Evolutionary conservation across 2,797 vertebrate genomes (phyloP), one percentile per base, ranked within the genome.

Genomic region (Spea hammondii): DNA sequence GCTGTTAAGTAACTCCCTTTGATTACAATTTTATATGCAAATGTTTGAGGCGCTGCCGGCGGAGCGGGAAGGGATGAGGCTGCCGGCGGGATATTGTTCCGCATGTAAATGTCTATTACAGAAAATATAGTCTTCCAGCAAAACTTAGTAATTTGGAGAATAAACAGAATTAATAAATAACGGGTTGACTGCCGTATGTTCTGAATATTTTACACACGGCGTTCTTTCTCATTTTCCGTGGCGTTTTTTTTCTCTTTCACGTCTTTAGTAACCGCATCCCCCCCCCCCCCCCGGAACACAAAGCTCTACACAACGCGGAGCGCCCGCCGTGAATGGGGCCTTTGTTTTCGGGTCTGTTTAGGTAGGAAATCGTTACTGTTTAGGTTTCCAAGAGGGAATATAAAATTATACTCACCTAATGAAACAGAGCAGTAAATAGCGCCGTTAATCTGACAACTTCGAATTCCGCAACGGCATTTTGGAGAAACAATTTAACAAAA

Each of bases 361-460:
- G 90, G 92, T 92, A 93, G 93, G 92, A 96, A 96, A 95, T 91
- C 91, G 91, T 94, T 93, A 91, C 91, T 92, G 92, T 95, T 95
- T 95, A 92, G 89, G 91, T 93, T 92, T 93, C 94, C 93, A 93
- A 89, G 89, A 87, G 94, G 94, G 94, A 96, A 95, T 95, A 95
- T 92, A 94, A 95, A 93, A 93, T 91, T 92, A 90, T 87, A 91
- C 91, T 93, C 94, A 96, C 93, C 95, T 95, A 95, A 94, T 95
- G 94, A 93, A 93, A 92, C 89, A 92, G 89, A 90, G 88, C 86
- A 87, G 89, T 91, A 93, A 92, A 91, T 91, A 89, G 86, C 82
- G 88, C 89, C 89, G 88, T 93, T 93, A 92, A 92, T 90, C 89
- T 88, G 87, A 91, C 90, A 91, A 90, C 84, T 88, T 91, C 86